Evolutionary conservation across 1,140 invertebrate genomes (phyloP), one percentile per base, ranked within the genome.

Genomic region (Drosophila miranda): DNA sequence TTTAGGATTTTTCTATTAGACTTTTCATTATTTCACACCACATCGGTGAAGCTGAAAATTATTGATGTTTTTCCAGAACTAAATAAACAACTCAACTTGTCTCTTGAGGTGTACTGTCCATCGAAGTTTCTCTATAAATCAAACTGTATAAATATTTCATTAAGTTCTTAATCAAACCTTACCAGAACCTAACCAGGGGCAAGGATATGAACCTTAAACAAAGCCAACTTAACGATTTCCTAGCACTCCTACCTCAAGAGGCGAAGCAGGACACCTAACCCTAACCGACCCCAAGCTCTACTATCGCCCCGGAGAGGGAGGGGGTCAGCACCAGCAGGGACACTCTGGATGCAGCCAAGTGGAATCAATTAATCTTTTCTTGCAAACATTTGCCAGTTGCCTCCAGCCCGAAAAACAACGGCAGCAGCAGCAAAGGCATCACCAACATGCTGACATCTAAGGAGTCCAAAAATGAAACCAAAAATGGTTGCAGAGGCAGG

Each of bases 311-410:
- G 23, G 4, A 3, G 23, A 3, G 23, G 43, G 56, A 42, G 41
- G 30, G 58, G 58, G 50, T 14, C 21, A 34, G 64, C 69, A 67
- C 49, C 59, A 63, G 55, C 73, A 70, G 78, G 80, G 78, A 87
- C 78, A 87, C 82, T 75, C 59, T 59, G 63, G 55, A 73, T 82
- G 82, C 82, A 86, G 78, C 83, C 82, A 82, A 87, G 82, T 81
- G 82, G 82, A 86, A 86, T 86, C 82, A 86, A 86, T 86, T 86
- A 86, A 86, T 86, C 82, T 86, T 86, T 78, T 75, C 76, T 58
- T 50, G 82, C 80, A 87, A 86, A 86, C 82, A 81, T 86, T 84
- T 87, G 77, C 81, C 78, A 87, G 78, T 38, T 64, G 61, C 19
- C 53, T 42, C 46, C 7, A 41, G 16, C 26, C 52, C 41, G 43